Percentiles rank a stretch among this genome's conserved stretches.
These are phyloP conservation scores for Graphium colonna DNA, from an alignment of 2,888 invertebrate species.

Conservation along the genomic window DNA sequence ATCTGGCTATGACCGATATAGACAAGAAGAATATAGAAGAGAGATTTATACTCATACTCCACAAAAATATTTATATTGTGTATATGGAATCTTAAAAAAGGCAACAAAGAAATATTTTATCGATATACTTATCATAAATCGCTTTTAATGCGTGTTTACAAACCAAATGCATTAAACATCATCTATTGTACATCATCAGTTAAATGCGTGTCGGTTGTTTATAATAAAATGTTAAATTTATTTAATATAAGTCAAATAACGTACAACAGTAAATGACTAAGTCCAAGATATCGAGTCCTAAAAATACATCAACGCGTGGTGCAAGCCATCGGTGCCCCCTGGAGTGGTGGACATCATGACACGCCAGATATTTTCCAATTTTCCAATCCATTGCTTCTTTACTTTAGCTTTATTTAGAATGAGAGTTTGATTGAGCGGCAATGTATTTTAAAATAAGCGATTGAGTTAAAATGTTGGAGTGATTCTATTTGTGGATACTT, in stretches of 20 bases:
- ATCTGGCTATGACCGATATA: too few species aligned
- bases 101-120: too few species aligned
- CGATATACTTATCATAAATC: too few species aligned
- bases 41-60: too few species aligned
- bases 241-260: conserved; percentile 22
- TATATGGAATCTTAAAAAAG: too few species aligned
- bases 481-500: conserved; percentile 30
- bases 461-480: background rate
- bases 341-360: conserved; percentile 36
- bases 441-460: conserved; percentile 23
- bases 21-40: too few species aligned
- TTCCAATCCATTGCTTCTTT: conserved; percentile 12
- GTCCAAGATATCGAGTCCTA: conserved; percentile 49
- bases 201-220: conserved; percentile 4
- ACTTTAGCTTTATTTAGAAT: background rate
- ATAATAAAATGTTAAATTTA: conserved; percentile 19
- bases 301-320: conserved; percentile 64
- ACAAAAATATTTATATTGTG: too few species aligned
- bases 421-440: conserved; percentile 2
- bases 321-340: conserved; percentile 43
- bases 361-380: too few species aligned
- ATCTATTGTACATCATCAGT: background rate
- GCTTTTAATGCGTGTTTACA: too few species aligned
- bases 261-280: conserved; percentile 53
- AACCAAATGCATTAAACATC: background rate